Base-by-base conservation (phyloP, 2,888 invertebrate species). In the Zaprionus obscuricornis region DNA sequence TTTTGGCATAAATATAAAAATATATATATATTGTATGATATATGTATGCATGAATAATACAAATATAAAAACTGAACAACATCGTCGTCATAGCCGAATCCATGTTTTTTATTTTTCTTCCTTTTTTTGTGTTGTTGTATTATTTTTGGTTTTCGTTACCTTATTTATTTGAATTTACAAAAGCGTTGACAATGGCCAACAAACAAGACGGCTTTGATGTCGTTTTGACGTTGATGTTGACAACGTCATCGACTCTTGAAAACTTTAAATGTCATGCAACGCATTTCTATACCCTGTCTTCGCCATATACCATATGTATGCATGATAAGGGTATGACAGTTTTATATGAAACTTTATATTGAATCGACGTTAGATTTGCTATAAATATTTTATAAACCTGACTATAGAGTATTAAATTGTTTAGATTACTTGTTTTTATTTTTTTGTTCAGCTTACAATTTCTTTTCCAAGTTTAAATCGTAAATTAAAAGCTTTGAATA, bases 401-500 rank as follows among this genome's bases (percentile, higher is more conserved):
- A n/a, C n/a, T n/a, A n/a, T n/a, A n/a, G n/a, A n/a, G n/a, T n/a
- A n/a, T n/a, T n/a, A n/a, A n/a, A n/a, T n/a, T n/a, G n/a, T n/a
- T n/a, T n/a, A n/a, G n/a, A n/a, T n/a, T n/a, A n/a, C 47, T 69
- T 34, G 18, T 33, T 16, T 51, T 33, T 31, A 42, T 40, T 43
- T 26, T 42, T 51, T 29, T 18, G 29, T 8, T 34, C n/a, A 13
- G 22, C 22, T 18, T 27, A n/a, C n/a, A n/a, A n/a, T n/a, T n/a
- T n/a, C n/a, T n/a, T n/a, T n/a, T n/a, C n/a, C n/a, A n/a, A n/a
- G n/a, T 26, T 22, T 54, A 34, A 45, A 57, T 66, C 57, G 33
- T 71, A 70, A 72, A 72, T 66, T 66, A 45, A 65, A 55, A 46
- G 66, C 55, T 71, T 70, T 50, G 27, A 37, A 42, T 65, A 45